phyloP scores from a whole-genome alignment of 2,113 vertebrate genomes.

The Pterocles burchelli region DNA sequence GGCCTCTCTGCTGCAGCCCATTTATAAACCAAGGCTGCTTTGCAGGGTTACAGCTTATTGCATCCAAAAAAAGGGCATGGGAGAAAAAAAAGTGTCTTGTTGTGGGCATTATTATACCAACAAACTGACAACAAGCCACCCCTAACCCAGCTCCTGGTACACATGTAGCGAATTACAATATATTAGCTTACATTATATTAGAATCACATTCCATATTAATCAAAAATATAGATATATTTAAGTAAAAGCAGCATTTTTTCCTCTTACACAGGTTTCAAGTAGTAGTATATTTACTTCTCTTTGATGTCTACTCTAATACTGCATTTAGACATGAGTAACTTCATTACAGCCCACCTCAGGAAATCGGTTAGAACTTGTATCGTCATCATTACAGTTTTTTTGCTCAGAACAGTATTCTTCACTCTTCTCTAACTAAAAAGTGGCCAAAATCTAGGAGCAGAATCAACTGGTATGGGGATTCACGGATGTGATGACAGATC shows the following conservation, averaged over 20 bases:
- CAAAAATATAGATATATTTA: neutral
- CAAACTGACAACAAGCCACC: neutral
- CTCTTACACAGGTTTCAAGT: neutral
- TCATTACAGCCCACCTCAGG: neutral
- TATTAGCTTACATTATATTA: neutral
- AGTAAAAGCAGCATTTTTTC: neutral
- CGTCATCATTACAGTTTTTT: neutral
- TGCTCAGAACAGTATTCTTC: neutral
- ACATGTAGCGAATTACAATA: neutral
- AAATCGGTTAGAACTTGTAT: neutral
- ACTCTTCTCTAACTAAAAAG: neutral
- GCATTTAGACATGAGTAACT: neutral
- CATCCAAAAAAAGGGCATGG: neutral
- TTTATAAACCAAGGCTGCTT: neutral
- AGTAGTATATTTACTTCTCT: neutral
- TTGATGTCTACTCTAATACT: neutral
- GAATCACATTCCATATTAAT: neutral
- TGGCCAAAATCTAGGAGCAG: neutral
- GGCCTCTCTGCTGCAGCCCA: neutral
- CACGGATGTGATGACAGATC: neutral
- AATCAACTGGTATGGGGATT: neutral
- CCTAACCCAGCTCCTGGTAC: neutral
- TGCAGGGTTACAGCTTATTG: neutral
- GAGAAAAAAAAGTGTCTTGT: neutral
- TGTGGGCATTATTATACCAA: neutral